A percentile compares a stretch with the other conserved stretches of the same genome.
phyloP scores from a whole-genome alignment of 2,888 invertebrate genomes.

The Lasioglossum villosulum region DNA sequence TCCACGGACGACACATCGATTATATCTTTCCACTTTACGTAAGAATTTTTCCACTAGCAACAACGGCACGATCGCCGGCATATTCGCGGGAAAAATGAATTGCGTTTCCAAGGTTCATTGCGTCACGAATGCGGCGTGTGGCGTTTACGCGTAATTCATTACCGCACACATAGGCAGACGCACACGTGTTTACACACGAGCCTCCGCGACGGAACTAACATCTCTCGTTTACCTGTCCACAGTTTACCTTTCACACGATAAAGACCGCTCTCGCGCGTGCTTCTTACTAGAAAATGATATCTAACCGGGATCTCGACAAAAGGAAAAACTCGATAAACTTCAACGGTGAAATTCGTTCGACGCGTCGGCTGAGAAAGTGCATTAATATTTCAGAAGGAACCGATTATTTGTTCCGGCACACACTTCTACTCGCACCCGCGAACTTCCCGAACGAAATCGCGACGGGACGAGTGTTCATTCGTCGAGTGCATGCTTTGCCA shows the following conservation, averaged over 20 bases:
- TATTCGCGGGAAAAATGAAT: conserved; percentile 25
- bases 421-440: background rate
- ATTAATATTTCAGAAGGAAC: conserved; percentile 53
- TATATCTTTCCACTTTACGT: conserved; percentile 19
- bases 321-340: background rate
- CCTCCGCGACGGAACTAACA: conserved; percentile 19
- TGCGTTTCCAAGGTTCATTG: conserved; percentile 56
- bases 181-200: conserved; percentile 43
- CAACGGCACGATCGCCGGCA: background rate
- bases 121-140: conserved; percentile 39
- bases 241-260: background rate
- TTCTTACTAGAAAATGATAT: background rate
- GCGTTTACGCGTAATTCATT: conserved; percentile 39
- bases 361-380: conserved; percentile 47
- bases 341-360: conserved; percentile 38
- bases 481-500: background rate
- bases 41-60: conserved; percentile 22
- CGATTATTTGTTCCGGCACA: conserved; percentile 18
- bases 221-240: conserved; percentile 16
- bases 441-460: background rate
- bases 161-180: background rate
- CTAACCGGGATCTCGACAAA: background rate
- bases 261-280: background rate
- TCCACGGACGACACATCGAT: background rate
- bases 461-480: background rate